Base-by-base conservation (phyloP, 1,140 invertebrate genomes). In the Nilaparvata lugens region DNA sequence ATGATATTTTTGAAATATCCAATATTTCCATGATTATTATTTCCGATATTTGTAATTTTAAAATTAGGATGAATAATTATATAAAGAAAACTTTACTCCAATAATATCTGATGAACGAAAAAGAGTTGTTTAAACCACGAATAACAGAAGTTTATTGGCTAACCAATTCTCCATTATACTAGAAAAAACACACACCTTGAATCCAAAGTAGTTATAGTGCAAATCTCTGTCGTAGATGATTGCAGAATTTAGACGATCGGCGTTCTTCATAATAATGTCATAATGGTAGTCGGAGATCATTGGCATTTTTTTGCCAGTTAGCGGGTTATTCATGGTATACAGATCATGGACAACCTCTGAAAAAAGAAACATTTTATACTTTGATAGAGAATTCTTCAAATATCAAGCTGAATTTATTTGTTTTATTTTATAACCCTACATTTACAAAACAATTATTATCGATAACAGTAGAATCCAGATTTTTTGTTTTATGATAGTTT, bases 191-290 rank as follows among this genome's bases (percentile, higher is more conserved):
- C 28, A 67, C 72, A 83, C 81, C 80, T 98, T 99, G 69, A 99
- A 99, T 38, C 96, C 97, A 83, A 99, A 99, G 72, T 97, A 99
- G 72, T 96, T 97, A 73, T 98, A 99, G 58, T 81, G 87, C 71
- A 94, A 99, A 77, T 99, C 97, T 65, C 97, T 82, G 69, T 98
- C 93, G 76, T 98, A 97, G 53, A 98, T 92, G 66, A 99, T 97
- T 3, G 93, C 87, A n/a, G 93, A 95, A 75, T 99, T 95, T 0
- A 99, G 72, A 68, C 78, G 79, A 58, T 95, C 91, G 25, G 91
- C 87, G 78, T 99, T 84, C 25, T 89, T 81, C 76, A 88, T 85
- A 2, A 98, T 87, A 52, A 98, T 85, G 38, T 89, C 79, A 64
- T 93, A 85, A 69, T 90, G 83, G 57, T 83, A 81, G 23, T 95